phyloP scores from a whole-genome alignment of 2,888 invertebrate species.

The Eupithecia vulgata region DNA sequence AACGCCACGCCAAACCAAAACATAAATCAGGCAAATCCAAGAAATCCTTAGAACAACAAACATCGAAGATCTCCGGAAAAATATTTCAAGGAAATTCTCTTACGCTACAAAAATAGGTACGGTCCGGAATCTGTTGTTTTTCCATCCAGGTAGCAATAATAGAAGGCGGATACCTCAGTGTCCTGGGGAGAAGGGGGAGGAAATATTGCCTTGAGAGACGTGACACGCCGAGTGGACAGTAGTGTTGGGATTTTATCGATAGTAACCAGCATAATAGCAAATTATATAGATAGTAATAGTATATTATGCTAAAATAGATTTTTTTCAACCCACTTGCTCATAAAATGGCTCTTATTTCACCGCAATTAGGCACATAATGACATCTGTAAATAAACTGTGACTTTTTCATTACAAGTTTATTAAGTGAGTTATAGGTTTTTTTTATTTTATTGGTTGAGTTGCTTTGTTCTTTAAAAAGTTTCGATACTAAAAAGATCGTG shows the following conservation, averaged over 20 bases:
- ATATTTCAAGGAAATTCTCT: constrained; percentile 13
- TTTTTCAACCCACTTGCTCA: too few relatives aligned
- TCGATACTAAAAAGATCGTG: too few relatives aligned
- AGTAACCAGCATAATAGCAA: background rate
- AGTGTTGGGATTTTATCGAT: constrained; percentile 19
- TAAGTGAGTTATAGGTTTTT: too few relatives aligned
- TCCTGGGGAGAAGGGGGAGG: constrained; percentile 25
- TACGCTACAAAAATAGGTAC: constrained; percentile 20
- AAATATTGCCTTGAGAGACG: constrained; percentile 44
- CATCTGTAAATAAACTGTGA: too few relatives aligned
- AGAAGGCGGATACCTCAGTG: constrained; percentile 34
- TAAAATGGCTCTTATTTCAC: too few relatives aligned
- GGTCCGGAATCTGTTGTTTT: constrained; percentile 32
- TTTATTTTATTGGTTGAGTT: too few relatives aligned
- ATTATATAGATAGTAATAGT: background rate
- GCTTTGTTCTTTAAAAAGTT: too few relatives aligned
- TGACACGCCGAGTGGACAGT: constrained; percentile 42
- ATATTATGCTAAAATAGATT: background rate
- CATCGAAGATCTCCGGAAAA: constrained; percentile 2
- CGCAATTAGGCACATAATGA: too few relatives aligned
- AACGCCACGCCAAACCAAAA: background rate
- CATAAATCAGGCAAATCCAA: constrained; percentile 6
- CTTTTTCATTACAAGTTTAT: too few relatives aligned
- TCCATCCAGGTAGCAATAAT: constrained; percentile 43
- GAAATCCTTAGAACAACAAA: constrained; percentile 9